Base-by-base conservation (phyloP, 2,888 invertebrate species). In the Beris morrisii region DNA sequence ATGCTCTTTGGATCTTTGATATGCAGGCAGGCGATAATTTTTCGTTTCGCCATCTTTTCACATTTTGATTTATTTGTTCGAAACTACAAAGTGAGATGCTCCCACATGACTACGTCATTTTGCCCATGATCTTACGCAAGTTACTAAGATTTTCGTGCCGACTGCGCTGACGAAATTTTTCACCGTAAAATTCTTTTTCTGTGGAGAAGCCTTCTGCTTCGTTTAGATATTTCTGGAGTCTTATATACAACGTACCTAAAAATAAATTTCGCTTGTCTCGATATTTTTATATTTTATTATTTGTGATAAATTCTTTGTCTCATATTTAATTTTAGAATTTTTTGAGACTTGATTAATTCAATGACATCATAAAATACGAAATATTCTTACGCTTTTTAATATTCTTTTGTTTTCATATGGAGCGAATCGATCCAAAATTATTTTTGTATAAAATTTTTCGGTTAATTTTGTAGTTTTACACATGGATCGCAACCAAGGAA, bases 261-360 rank as follows among this genome's bases (percentile, higher is more conserved):
- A 56, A 56, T 56, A 56, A n/a, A 38, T 13, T 15, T 32, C 7
- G 13, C 43, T 13, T n/a, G 38, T 38, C 38, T 56, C 55, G 43
- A 31, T 55, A 32, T 32, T 55, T 53, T 28, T 56, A 15, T 15
- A 56, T 56, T 56, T 56, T 56, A 12, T 15, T 43, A 30, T 53
- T 53, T 53, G 31, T 53, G 30, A 54, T 32, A 54, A 22, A 32
- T 31, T 31, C 43, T 56, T 56, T 56, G 55, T 56, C 55, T 56
- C 55, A 38, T 43, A 56, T 56, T 56, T 56, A 56, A 56, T 56
- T 56, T 56, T 56, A 56, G 55, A 56, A n/a, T 4, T 56, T 56
- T 43, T 38, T 15, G 55, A 43, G 43, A 56, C 43, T 43, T 43
- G 13, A 56, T 56, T 38, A 56, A 56, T 56, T 56, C 9, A 13